These are phyloP conservation scores for Pristionchus maxplancki DNA, from an alignment of 2,888 invertebrate genomes.

Conservation along the genomic window DNA sequence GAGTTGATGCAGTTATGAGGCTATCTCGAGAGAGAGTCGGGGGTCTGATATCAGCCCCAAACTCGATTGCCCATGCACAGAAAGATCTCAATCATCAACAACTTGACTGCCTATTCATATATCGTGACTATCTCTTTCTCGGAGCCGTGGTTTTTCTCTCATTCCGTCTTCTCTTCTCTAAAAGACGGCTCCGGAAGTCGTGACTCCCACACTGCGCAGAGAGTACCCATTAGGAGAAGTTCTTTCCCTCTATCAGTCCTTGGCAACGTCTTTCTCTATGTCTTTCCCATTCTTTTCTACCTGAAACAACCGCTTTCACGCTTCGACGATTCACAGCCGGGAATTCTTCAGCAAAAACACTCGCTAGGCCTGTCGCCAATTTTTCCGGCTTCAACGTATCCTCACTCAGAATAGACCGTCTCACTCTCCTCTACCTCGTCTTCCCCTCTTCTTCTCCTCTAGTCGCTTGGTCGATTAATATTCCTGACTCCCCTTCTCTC, in stretches of 20 bases:
- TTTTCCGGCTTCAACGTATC: background rate
- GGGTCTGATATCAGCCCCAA: background rate
- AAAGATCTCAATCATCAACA: background rate
- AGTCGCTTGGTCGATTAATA: slow-evolving; percentile 35
- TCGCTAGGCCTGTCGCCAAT: background rate
- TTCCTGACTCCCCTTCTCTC: slow-evolving; percentile 23
- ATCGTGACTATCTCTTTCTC: slow-evolving; percentile 5
- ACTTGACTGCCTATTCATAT: background rate
- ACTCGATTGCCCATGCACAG: slow-evolving; percentile 22
- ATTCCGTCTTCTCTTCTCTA: background rate
- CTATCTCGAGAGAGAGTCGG: background rate
- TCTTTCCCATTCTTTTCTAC: background rate
- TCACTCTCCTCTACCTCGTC: background rate
- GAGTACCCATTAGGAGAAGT: slow-evolving; percentile 24
- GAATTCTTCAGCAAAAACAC: background rate
- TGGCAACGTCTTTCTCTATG: background rate
- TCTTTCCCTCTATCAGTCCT: slow-evolving; percentile 23
- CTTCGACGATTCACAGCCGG: background rate
- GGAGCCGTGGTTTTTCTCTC: background rate
- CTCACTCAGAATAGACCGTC: slow-evolving; percentile 1
- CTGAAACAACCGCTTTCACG: slow-evolving; percentile 1
- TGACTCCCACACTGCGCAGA: background rate
- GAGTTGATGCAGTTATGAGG: background rate
- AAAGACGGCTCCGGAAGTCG: slow-evolving; percentile 18
- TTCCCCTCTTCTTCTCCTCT: background rate